These are phyloP conservation scores for Siniperca knerii DNA, from an alignment of 2,113 vertebrate species.

Conservation along the genomic window DNA sequence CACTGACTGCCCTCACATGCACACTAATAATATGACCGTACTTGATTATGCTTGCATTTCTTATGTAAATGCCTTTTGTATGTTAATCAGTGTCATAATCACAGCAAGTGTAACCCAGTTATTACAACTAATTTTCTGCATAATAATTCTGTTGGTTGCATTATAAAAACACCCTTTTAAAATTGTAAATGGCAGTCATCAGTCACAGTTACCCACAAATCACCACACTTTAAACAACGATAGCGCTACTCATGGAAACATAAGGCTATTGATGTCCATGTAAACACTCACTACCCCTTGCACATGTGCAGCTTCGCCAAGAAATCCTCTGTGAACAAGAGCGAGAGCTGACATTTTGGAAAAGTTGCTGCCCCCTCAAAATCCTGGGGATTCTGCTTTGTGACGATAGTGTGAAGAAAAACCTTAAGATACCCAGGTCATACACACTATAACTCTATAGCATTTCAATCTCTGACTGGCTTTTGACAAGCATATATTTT, in stretches of 20 bases:
- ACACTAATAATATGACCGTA: constrained; percentile 8
- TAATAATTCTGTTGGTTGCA: background rate
- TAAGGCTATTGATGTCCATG: background rate
- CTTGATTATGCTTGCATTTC: background rate
- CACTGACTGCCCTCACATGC: background rate
- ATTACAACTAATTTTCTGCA: background rate
- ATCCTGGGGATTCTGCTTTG: background rate
- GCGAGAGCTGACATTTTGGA: background rate
- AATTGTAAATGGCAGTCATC: background rate
- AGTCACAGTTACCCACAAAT: background rate
- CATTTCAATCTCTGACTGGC: no score
- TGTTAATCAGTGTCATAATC: constrained; percentile 7
- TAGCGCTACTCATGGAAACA: background rate
- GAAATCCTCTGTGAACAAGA: background rate
- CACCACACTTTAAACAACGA: background rate
- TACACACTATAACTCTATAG: no score
- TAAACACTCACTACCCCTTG: background rate
- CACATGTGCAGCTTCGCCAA: background rate
- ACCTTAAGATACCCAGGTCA: background rate
- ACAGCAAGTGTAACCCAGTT: background rate
- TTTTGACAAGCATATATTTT: no score
- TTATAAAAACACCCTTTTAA: no score
- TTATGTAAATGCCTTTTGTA: background rate
- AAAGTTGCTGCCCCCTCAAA: no score
- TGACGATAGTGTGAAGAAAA: background rate